A percentile compares a stretch with the other conserved stretches of the same genome.
phyloP scores from a whole-genome alignment of 2,888 invertebrate species.

The Netelia inedita region DNA sequence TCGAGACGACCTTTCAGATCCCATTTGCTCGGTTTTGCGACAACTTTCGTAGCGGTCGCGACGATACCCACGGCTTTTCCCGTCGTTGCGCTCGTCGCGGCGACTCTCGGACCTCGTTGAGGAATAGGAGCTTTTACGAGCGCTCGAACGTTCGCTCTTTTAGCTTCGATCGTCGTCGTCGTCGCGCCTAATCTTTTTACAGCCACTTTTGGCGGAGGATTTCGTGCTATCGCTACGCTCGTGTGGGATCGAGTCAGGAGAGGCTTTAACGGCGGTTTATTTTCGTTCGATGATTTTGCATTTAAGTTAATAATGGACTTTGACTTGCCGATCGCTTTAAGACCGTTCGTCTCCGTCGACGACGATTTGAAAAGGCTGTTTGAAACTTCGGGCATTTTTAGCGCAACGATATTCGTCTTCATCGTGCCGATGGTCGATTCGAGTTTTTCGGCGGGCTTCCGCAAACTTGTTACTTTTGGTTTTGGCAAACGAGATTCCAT shows the following conservation, averaged over 20 bases:
- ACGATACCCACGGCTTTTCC: conserved; percentile 76
- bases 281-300: conserved; percentile 75
- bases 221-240: conserved; percentile 70
- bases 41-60: conserved; percentile 73
- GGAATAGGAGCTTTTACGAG: conserved; percentile 59
- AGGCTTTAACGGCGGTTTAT: conserved; percentile 73
- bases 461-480: conserved; percentile 68
- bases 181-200: conserved; percentile 76
- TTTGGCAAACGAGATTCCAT: conserved; percentile 87
- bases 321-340: conserved; percentile 68
- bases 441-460: conserved; percentile 73
- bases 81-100: conserved; percentile 24
- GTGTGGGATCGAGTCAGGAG: conserved; percentile 76
- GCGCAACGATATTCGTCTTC: conserved; percentile 10
- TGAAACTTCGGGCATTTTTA: conserved; percentile 56
- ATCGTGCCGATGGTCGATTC: conserved; percentile 32
- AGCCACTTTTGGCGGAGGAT: conserved; percentile 43
- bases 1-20: conserved; percentile 81
- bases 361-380: conserved; percentile 12
- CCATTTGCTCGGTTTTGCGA: conserved; percentile 80
- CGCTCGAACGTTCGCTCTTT: conserved; percentile 74
- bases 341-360: conserved; percentile 6
- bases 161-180: conserved; percentile 71
- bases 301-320: conserved; percentile 72
- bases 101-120: conserved; percentile 76